Percentiles rank a stretch among this genome's conserved stretches.
Conservation (phyloP, 2,113 vertebrate genomes). For the Pelecanoides urinatrix region DNA sequence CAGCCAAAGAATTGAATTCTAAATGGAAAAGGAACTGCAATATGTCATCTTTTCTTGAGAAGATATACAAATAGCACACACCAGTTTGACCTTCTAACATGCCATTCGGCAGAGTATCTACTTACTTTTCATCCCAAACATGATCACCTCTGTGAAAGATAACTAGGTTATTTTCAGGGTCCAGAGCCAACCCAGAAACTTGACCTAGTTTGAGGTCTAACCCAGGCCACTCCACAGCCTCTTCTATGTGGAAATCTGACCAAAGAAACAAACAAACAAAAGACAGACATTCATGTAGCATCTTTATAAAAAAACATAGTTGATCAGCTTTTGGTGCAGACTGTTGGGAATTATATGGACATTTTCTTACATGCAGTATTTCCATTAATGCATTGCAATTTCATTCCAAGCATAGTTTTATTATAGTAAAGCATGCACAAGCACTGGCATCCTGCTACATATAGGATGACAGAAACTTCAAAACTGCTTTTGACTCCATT, state of each 20-base stretch:
- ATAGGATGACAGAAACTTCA: background rate
- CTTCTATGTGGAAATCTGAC: conserved; percentile 85
- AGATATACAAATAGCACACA: background rate
- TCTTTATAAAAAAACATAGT: background rate
- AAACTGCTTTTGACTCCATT: background rate
- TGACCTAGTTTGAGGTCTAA: conserved; percentile 85
- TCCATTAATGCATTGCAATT: background rate
- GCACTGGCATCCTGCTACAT: background rate
- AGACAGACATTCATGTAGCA: background rate
- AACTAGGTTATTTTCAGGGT: conserved; percentile 86
- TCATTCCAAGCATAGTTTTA: conserved; percentile 5
- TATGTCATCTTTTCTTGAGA: background rate
- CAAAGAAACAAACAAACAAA: background rate
- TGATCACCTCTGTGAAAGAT: conserved; percentile 96
- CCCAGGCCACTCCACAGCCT: conserved; percentile 84
- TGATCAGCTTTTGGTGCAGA: background rate
- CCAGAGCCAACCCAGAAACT: conserved; percentile 91
- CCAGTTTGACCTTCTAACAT: background rate
- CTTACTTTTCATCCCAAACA: conserved; percentile 89
- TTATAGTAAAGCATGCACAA: conserved; percentile 26
- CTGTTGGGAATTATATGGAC: background rate
- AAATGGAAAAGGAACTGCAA: background rate
- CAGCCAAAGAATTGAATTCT: background rate
- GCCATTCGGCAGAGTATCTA: background rate
- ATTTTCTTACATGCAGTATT: conserved; percentile 34